Conservation (phyloP, 2,797 vertebrate genomes). For the Mormyrus proboscirostris region DNA sequence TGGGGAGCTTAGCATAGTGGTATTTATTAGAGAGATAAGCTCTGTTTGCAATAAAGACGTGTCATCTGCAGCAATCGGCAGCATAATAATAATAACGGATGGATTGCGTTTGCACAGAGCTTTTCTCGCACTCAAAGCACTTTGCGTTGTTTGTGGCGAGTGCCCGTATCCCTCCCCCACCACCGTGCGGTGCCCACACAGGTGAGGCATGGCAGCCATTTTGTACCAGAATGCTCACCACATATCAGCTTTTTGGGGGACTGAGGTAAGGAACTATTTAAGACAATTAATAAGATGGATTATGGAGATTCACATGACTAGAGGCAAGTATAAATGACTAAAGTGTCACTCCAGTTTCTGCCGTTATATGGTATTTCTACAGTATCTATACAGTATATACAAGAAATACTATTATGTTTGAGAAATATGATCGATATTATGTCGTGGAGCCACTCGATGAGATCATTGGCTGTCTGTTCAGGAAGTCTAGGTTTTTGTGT, state of each 20-base stretch:
- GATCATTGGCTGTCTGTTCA: neutral
- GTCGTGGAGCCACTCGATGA: neutral
- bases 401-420: neutral
- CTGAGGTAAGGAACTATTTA: constrained; percentile 7
- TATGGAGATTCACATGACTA: neutral
- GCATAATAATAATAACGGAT: neutral
- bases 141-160: neutral
- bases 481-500: neutral
- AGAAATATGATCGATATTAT: neutral
- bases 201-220: neutral
- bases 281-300: neutral
- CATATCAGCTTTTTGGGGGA: neutral
- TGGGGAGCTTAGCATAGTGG: neutral
- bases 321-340: neutral
- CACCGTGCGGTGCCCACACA: neutral
- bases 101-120: neutral
- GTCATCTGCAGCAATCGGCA: neutral
- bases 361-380: neutral
- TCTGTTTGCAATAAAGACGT: neutral
- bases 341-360: constrained; percentile 12
- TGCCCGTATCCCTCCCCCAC: neutral
- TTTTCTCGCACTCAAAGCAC: neutral
- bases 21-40: constrained; percentile 3
- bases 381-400: neutral
- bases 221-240: constrained; percentile 6